These are phyloP conservation scores for Oceanodroma tethys DNA, from an alignment of 2,113 vertebrate genomes.

Conservation along the genomic window DNA sequence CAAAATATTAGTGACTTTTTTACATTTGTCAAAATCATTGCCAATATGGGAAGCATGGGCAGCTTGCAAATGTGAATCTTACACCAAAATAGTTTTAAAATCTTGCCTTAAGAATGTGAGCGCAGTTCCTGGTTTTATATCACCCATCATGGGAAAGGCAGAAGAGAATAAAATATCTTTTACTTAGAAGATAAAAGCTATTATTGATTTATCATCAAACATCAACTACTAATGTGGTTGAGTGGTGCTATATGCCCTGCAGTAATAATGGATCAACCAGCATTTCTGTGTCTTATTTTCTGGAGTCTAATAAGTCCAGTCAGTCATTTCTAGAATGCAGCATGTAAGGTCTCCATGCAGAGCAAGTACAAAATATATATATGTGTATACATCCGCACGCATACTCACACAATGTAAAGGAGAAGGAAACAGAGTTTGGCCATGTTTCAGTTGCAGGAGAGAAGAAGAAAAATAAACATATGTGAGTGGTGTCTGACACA, in stretches of 20 bases:
- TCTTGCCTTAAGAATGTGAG: conserved; percentile 65
- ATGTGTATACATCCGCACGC: neutral
- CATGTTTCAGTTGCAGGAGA: conserved; percentile 68
- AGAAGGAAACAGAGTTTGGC: conserved; percentile 45
- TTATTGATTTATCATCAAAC: conserved; percentile 73
- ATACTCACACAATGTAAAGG: conserved; percentile 40
- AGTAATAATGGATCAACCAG: conserved; percentile 61
- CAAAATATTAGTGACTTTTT: conserved; percentile 89
- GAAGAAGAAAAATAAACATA: conserved; percentile 76
- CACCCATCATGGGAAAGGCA: neutral
- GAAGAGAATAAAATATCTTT: conserved; percentile 69
- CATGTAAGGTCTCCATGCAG: conserved; percentile 33
- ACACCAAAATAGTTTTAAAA: conserved; percentile 68
- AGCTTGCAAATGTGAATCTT: conserved; percentile 79
- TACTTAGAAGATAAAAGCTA: conserved; percentile 71
- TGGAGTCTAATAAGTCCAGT: conserved; percentile 42
- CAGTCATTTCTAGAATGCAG: conserved; percentile 59
- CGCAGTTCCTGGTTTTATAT: conserved; percentile 63
- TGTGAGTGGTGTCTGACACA: conserved; percentile 76
- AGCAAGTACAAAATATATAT: conserved; percentile 55
- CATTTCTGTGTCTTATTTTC: conserved; percentile 53
- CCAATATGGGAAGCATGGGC: conserved; percentile 80
- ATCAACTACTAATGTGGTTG: conserved; percentile 69
- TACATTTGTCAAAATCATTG: conserved; percentile 84
- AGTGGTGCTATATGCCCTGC: conserved; percentile 58